Evolutionary conservation across 1,140 invertebrate genomes (phyloP).

Genomic region (Subanguina moxae): DNA sequence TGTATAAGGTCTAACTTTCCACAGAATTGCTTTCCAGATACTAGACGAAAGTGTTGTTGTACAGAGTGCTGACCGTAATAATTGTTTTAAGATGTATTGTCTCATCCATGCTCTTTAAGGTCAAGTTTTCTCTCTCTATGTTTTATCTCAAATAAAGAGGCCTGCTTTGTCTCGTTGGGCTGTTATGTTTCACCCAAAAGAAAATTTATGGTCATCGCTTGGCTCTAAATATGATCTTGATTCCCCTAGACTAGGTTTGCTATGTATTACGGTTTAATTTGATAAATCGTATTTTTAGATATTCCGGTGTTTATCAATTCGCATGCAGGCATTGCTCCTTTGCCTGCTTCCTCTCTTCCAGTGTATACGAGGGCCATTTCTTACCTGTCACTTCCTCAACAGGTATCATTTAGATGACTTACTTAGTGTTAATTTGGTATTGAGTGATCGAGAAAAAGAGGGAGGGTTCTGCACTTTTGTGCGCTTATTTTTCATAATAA

Average conservation of each 20-base stretch:
- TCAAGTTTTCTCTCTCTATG: conserved; percentile 13
- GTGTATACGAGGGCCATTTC: conserved; percentile 1
- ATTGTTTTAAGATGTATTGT: too few relatives aligned
- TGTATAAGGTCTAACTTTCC: too few relatives aligned
- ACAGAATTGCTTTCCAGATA: too few relatives aligned
- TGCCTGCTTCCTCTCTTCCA: neutral
- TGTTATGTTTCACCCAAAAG: conserved; percentile 17
- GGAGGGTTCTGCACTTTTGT: too few relatives aligned
- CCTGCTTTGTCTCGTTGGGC: conserved; percentile 20
- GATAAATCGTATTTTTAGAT: neutral
- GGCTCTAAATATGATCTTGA: conserved; percentile 13
- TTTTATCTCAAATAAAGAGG: conserved; percentile 5
- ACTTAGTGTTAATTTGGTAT: neutral
- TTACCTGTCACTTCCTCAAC: neutral
- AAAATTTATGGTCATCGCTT: conserved; percentile 11
- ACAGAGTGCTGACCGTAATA: too few relatives aligned
- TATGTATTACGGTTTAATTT: too few relatives aligned
- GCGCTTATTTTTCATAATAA: neutral
- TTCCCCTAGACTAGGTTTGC: neutral
- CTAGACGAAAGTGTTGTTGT: too few relatives aligned
- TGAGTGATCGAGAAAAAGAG: too few relatives aligned
- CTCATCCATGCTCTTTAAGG: neutral
- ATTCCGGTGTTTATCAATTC: neutral
- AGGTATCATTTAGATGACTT: too few relatives aligned
- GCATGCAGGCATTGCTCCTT: neutral